These are phyloP conservation scores for Steinernema khuongi DNA, from an alignment of 1,140 invertebrate genomes.

Conservation along the genomic window DNA sequence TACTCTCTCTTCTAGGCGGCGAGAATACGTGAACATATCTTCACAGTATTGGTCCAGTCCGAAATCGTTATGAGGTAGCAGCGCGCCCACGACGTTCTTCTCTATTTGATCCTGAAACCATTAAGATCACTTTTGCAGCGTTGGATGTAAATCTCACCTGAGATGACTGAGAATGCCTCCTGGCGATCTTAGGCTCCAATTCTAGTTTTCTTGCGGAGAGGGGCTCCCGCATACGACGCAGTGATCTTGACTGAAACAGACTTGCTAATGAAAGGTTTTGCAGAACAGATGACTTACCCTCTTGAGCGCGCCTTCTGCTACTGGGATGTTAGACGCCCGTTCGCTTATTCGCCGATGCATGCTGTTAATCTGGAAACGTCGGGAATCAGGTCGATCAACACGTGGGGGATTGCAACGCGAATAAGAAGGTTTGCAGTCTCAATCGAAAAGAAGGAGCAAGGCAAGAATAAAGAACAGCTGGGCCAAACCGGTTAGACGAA, in stretches of 20 bases:
- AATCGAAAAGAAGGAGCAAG: background rate
- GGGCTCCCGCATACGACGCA: background rate
- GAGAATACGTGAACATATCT: background rate
- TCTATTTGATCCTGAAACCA: background rate
- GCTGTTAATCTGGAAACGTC: background rate
- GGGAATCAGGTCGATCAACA: background rate
- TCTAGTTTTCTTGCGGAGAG: background rate
- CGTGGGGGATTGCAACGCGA: too few relatives aligned
- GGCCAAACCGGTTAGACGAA: background rate
- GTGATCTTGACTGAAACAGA: background rate
- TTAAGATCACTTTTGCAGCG: background rate
- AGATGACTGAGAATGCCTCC: background rate
- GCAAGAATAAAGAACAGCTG: background rate
- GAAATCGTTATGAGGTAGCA: background rate
- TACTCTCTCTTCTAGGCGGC: background rate
- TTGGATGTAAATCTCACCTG: background rate
- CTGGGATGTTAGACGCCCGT: background rate
- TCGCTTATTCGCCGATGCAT: background rate
- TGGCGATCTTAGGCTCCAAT: background rate
- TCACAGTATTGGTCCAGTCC: background rate
- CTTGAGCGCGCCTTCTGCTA: background rate
- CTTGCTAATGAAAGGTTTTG: background rate
- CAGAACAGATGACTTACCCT: background rate
- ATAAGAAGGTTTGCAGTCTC: background rate
- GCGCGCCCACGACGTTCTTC: background rate